Evolutionary conservation across 92 coral and sea anemone species (phyloP).

Genomic region (Actinernus sp.): DNA sequence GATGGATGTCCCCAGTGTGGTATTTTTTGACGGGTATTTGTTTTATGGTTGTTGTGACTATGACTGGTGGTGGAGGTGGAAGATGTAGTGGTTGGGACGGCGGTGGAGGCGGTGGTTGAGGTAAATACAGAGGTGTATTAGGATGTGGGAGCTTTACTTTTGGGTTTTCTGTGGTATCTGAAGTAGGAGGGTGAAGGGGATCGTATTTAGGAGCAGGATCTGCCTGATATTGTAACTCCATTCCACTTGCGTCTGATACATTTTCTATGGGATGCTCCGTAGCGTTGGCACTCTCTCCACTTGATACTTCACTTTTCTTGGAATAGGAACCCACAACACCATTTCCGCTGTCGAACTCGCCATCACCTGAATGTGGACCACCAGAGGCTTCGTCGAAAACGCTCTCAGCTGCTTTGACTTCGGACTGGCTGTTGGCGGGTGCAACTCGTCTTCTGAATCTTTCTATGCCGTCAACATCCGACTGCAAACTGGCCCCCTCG

Average conservation of each 20-base stretch:
- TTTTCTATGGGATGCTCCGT: constrained; percentile 4
- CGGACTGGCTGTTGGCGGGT: constrained; percentile 6
- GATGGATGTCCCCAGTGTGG: constrained; percentile 4
- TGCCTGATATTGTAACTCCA: neutral
- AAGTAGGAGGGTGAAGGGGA: constrained; percentile 10
- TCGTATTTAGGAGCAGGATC: constrained; percentile 7
- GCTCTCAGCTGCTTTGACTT: neutral
- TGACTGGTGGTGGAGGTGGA: constrained; percentile 42
- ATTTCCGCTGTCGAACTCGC: constrained; percentile 71
- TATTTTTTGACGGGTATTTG: constrained; percentile 17
- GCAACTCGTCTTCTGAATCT: constrained; percentile 82
- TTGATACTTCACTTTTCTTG: constrained; percentile 40
- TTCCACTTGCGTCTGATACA: neutral
- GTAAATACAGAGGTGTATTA: constrained; percentile 9
- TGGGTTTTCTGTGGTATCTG: constrained; percentile 17
- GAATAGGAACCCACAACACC: constrained; percentile 38
- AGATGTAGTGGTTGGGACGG: constrained; percentile 34
- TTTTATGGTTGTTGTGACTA: constrained; percentile 21
- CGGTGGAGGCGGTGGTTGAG: constrained; percentile 21
- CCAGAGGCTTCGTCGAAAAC: neutral
- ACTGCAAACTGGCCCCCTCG: constrained; percentile 68
- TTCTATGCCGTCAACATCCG: constrained; percentile 72
- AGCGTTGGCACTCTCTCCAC: constrained; percentile 49
- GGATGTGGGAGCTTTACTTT: constrained; percentile 16
- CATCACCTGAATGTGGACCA: constrained; percentile 27